phyloP scores from a whole-genome alignment of 2,797 vertebrate species.

The Notamacropus eugenii region DNA sequence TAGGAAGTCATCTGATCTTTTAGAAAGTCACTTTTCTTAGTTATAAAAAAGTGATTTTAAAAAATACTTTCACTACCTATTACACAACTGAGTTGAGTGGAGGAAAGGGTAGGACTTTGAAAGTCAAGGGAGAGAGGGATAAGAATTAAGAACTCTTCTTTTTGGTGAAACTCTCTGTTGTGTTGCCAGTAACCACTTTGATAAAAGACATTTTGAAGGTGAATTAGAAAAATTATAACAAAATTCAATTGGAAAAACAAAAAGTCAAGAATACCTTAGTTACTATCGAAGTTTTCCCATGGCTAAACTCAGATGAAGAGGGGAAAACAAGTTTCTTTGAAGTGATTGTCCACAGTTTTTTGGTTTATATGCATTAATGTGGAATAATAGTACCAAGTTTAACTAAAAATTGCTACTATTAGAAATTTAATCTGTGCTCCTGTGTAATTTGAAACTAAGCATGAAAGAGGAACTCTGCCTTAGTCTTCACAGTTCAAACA shows the following conservation, averaged over 20 bases:
- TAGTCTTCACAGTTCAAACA: conserved; percentile 23
- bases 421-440: conserved; percentile 21
- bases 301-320: neutral
- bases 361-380: neutral
- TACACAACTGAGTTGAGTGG: neutral
- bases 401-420: neutral
- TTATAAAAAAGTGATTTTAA: neutral
- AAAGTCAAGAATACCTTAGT: neutral
- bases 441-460: conserved; percentile 28
- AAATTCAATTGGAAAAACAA: no score
- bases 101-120: neutral
- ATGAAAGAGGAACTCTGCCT: neutral
- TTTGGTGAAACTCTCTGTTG: neutral
- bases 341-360: neutral
- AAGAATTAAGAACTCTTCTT: neutral
- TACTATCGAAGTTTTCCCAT: neutral
- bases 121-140: neutral
- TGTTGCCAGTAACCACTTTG: neutral
- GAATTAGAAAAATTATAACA: no score
- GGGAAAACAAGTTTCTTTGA: neutral
- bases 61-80: neutral
- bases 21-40: neutral
- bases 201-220: neutral
- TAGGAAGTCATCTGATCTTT: neutral
- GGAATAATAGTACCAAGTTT: neutral